A percentile compares a stretch with the other conserved stretches of the same genome.
Evolutionary conservation across 2,888 invertebrate genomes (phyloP).

Genomic region (Meloe dianella): DNA sequence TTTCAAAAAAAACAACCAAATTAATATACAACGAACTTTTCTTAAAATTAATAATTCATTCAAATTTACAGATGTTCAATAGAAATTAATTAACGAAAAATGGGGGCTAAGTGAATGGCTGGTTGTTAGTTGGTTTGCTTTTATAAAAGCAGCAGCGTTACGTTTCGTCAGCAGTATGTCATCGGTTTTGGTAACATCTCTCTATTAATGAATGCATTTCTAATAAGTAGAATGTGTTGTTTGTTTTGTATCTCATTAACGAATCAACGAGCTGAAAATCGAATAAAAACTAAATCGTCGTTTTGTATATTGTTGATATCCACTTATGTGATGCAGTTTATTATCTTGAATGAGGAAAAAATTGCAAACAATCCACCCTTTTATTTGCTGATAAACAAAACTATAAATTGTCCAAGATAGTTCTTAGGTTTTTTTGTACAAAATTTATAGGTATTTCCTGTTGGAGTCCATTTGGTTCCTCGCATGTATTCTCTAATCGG

Average conservation of each 20-base stretch:
- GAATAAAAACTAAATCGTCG: background rate
- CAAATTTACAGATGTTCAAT: background rate
- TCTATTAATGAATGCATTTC: too few species aligned
- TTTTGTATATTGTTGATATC: background rate
- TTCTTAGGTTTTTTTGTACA: background rate
- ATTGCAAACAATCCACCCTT: background rate
- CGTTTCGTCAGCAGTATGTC: background rate
- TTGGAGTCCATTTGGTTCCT: background rate
- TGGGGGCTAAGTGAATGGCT: background rate
- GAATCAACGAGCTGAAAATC: background rate
- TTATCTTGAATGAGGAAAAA: background rate
- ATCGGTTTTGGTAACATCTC: too few species aligned
- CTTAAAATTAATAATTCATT: background rate
- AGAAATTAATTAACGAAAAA: background rate
- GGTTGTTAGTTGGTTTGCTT: background rate
- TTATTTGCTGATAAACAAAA: conserved; percentile 14
- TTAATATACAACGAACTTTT: background rate
- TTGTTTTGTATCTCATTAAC: background rate
- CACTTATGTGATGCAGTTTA: background rate
- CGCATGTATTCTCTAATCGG: background rate
- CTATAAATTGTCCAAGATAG: conserved; percentile 1
- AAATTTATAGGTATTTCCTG: conserved; percentile 8
- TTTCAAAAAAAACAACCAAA: background rate
- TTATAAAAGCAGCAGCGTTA: conserved; percentile 1
- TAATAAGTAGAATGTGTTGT: too few species aligned